Evolutionary conservation across 1,140 invertebrate genomes (phyloP), one percentile per base, ranked within the genome.

Genomic region (Tetragnatha versicolor): DNA sequence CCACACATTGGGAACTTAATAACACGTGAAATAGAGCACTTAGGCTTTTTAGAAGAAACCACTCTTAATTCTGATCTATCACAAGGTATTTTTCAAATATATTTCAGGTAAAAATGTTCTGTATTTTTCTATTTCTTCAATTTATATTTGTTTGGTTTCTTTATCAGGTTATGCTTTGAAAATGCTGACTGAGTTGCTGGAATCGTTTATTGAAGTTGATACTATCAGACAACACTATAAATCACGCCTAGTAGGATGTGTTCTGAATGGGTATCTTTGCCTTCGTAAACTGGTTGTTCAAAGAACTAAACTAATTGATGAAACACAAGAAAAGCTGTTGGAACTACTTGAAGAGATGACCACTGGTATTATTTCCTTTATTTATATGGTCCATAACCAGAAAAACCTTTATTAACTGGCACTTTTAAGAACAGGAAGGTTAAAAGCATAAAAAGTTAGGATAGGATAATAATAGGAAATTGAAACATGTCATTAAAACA

Each of bases 281-380:
- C 86, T 98, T 58, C 88, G 95, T 25, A 91, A 95, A 80, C 88
- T 98, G 5, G 94, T 98, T 14, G 94, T 98, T 60, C 96, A 98
- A 86, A 88, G 97, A 73, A 98, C 97, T 0, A 91, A 97, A 76
- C 88, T 97, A 29, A 96, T 98, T 51, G 96, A 98, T 86, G 96
- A 98, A 85, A 97, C 97, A 1, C 96, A 99, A 87, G 95, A 98
- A 84, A 97, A 96, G 84, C 86, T 99, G 12, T 87, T 99, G 0
- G 95, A 97, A 84, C 88, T 98, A 75, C 87, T 99, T 3, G 97
- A 98, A 87, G 95, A 98, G 85, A 96, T 99, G 91, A 98, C 97
- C 1, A 94, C 93, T 37, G 93, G 92, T 92, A 83, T 49, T 58
- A 65, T 53, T 42, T 25, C 35, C 14, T 20, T 49, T 20, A 22